A percentile compares a stretch with the other conserved stretches of the same genome.
Evolutionary conservation across 2,113 vertebrate species (phyloP).

Genomic region (Heloderma charlesbogerti): DNA sequence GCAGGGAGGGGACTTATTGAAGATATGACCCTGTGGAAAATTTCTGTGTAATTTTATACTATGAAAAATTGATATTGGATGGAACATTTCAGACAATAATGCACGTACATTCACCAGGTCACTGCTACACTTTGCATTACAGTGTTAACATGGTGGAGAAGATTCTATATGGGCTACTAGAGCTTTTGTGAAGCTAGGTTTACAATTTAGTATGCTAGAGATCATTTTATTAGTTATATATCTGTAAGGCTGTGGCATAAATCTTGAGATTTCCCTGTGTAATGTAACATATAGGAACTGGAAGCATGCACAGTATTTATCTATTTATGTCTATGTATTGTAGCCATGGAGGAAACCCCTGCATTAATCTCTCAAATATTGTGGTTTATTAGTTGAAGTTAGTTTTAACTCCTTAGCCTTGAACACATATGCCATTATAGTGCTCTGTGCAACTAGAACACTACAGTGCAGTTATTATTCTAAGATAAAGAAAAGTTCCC

Average conservation of each 20-base stretch:
- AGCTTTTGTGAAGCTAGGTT: neutral
- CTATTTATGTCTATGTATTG: neutral
- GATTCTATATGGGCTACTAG: neutral
- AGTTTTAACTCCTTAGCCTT: neutral
- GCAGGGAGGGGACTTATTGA: neutral
- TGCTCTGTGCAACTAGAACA: neutral
- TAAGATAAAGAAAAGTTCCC: neutral
- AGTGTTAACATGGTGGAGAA: neutral
- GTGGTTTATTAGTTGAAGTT: neutral
- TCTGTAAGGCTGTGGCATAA: neutral
- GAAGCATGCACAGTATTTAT: neutral
- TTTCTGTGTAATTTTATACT: neutral
- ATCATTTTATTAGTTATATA: neutral
- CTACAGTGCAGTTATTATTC: neutral
- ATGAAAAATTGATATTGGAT: neutral
- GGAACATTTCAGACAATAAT: neutral
- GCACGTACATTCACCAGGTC: neutral
- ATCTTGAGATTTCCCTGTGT: neutral
- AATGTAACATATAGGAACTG: neutral
- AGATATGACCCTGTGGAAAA: accelerated
- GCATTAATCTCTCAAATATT: neutral
- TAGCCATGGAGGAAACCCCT: neutral
- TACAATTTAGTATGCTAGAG: neutral
- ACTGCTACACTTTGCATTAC: neutral
- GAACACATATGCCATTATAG: neutral